Percentiles rank a stretch among this genome's conserved stretches.
Conservation (phyloP, 2,888 invertebrate species). For the Ectropis crepuscularia region DNA sequence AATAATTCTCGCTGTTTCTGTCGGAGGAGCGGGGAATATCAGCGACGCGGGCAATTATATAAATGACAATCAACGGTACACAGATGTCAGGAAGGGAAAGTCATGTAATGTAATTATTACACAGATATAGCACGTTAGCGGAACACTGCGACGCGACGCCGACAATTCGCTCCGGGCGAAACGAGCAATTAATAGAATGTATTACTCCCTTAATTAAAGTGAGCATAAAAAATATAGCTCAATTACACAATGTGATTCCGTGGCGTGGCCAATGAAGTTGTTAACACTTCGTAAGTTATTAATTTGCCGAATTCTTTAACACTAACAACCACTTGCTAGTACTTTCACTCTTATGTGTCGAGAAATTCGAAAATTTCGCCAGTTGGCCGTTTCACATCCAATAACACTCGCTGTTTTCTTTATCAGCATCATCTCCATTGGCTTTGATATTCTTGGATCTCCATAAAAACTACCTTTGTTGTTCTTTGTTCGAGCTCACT, state of each 20-base stretch:
- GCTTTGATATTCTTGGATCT: neutral
- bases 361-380: too few species aligned
- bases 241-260: slow-evolving; percentile 15
- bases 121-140: slow-evolving; percentile 67
- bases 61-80: slow-evolving; percentile 76
- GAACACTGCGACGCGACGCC: slow-evolving; percentile 49
- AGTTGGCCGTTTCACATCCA: too few species aligned
- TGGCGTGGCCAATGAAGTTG: slow-evolving; percentile 11
- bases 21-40: slow-evolving; percentile 34
- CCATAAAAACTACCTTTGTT: neutral
- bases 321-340: neutral
- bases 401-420: neutral
- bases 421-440: neutral
- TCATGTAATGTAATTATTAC: slow-evolving; percentile 73
- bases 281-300: slow-evolving; percentile 10
- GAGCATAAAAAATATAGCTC: slow-evolving; percentile 17
- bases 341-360: too few species aligned
- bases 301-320: neutral
- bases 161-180: slow-evolving; percentile 44
- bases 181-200: slow-evolving; percentile 47
- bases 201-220: slow-evolving; percentile 31
- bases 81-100: slow-evolving; percentile 74
- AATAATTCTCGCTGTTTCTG: slow-evolving; percentile 32
- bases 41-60: slow-evolving; percentile 68
- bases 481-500: neutral